Evolutionary conservation across 1,140 invertebrate species (phyloP).

Genomic region (Mya arenaria): DNA sequence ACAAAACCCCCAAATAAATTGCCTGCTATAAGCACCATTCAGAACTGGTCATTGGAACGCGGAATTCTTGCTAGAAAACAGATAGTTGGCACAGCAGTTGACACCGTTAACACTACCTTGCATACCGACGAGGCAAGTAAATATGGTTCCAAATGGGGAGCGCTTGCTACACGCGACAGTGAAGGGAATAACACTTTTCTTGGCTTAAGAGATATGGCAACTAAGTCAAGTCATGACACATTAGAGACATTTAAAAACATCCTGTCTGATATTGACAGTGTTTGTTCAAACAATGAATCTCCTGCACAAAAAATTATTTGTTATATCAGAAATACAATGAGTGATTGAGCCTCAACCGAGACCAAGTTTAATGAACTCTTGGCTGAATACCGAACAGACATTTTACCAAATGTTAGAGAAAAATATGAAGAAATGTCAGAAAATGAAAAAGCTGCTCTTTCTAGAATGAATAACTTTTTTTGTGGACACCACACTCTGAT

Average conservation of each 20-base stretch:
- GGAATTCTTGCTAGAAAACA: background rate
- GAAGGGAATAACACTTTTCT: background rate
- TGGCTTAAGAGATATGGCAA: conserved; percentile 30
- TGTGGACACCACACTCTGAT: conserved; percentile 49
- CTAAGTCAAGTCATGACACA: conserved; percentile 1
- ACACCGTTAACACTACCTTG: conserved; percentile 1
- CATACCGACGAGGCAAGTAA: conserved; percentile 34
- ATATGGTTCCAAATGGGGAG: conserved; percentile 14
- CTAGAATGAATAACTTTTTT: conserved; percentile 43
- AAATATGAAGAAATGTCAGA: background rate
- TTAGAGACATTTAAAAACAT: conserved; percentile 38
- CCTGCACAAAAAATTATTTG: background rate
- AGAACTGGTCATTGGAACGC: conserved; percentile 19
- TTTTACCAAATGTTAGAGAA: background rate
- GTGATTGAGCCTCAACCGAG: conserved; percentile 48
- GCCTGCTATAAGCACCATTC: background rate
- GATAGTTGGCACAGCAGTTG: background rate
- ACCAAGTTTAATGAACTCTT: conserved; percentile 33
- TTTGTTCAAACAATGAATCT: background rate
- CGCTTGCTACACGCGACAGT: background rate
- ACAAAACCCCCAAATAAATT: conserved; percentile 5
- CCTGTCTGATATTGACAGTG: conserved; percentile 7
- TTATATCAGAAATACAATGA: conserved; percentile 45
- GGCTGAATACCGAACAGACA: conserved; percentile 22
- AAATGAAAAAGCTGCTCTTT: background rate